Conservation (phyloP, 2,797 vertebrate genomes). For the Amniataba percoides region DNA sequence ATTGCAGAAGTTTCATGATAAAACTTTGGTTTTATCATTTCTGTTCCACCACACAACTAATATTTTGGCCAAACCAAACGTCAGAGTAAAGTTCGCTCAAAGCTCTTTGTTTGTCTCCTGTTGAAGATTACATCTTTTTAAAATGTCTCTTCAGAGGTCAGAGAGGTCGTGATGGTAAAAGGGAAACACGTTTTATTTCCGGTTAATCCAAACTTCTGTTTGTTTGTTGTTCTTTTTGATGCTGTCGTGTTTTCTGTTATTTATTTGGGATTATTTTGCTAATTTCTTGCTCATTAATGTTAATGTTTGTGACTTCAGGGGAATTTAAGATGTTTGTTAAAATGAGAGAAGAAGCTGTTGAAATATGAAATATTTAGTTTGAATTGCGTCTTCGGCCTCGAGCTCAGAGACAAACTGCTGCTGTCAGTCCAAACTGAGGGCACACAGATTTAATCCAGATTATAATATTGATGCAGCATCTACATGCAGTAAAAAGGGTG, state of each 20-base stretch:
- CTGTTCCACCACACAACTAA: too few species aligned
- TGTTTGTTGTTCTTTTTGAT: neutral
- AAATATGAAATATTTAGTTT: neutral
- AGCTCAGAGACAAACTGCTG: neutral
- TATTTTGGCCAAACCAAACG: too few species aligned
- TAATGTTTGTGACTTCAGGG: neutral
- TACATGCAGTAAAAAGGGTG: too few species aligned
- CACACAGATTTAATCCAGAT: too few species aligned
- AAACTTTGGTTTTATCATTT: too few species aligned
- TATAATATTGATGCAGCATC: too few species aligned
- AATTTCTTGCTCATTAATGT: neutral
- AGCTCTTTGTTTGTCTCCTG: neutral
- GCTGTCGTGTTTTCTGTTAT: neutral
- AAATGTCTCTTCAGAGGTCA: neutral
- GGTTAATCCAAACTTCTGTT: neutral
- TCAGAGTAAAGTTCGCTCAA: too few species aligned
- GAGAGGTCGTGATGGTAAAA: neutral
- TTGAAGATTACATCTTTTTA: too few species aligned
- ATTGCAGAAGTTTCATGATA: too few species aligned
- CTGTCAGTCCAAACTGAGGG: too few species aligned
- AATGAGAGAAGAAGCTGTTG: neutral
- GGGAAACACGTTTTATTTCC: neutral
- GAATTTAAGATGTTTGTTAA: neutral
- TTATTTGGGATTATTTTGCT: neutral
- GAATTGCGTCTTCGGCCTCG: neutral